Evolutionary conservation across 2,888 invertebrate species (phyloP).

Genomic region (Ctenicera cuprea): DNA sequence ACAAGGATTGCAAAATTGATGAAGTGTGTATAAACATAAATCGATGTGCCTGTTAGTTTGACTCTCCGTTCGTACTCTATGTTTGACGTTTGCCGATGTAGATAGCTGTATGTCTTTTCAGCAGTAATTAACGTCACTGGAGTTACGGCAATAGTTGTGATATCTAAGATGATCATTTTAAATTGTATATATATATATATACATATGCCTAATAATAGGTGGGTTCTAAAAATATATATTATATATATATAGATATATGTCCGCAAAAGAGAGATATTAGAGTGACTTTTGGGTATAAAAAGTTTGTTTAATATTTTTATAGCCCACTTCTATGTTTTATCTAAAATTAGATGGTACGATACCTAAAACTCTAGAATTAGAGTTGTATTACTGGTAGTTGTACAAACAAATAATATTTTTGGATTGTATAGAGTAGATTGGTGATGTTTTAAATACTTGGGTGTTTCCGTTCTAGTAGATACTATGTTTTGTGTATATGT

Average conservation of each 20-base stretch:
- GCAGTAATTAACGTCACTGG: slow-evolving; percentile 56
- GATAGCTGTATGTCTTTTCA: slow-evolving; percentile 54
- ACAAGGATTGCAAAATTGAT: slow-evolving; percentile 34
- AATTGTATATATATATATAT: slow-evolving; percentile 47
- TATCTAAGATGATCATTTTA: slow-evolving; percentile 59
- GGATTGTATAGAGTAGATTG: slow-evolving; percentile 70
- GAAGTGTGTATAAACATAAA: slow-evolving; percentile 55
- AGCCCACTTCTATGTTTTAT: slow-evolving; percentile 48
- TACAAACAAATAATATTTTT: slow-evolving; percentile 71
- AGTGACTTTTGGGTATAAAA: background rate
- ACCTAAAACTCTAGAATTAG: slow-evolving; percentile 66
- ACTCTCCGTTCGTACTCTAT: slow-evolving; percentile 59
- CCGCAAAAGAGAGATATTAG: slow-evolving; percentile 6
- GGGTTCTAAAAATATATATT: slow-evolving; percentile 40
- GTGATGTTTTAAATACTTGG: slow-evolving; percentile 63
- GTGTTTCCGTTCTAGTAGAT: slow-evolving; percentile 58
- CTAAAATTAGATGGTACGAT: slow-evolving; percentile 63
- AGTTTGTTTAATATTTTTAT: slow-evolving; percentile 32
- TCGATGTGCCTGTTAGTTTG: slow-evolving; percentile 63
- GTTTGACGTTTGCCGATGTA: slow-evolving; percentile 56
- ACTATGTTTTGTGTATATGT: slow-evolving; percentile 40
- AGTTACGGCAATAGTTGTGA: slow-evolving; percentile 64
- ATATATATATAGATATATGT: background rate
- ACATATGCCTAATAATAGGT: slow-evolving; percentile 50
- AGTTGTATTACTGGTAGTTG: slow-evolving; percentile 68